Evolutionary conservation across 2,888 invertebrate genomes (phyloP).

Genomic region (Chesias legatella): DNA sequence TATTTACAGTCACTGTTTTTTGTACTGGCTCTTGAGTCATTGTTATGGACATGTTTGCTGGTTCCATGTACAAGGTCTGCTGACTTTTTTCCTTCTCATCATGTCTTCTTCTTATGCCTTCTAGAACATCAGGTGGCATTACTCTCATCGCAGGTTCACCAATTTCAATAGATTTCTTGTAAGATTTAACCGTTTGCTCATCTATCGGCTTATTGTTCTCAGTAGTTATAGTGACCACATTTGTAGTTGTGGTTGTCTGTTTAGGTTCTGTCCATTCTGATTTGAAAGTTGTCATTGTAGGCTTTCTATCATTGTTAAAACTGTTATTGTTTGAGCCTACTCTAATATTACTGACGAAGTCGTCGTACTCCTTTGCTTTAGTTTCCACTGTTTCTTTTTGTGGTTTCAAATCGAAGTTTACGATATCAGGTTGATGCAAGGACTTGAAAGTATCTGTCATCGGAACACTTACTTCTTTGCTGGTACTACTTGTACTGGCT

Average conservation of each 20-base stretch:
- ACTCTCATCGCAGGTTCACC: constrained; percentile 61
- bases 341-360: constrained; percentile 73
- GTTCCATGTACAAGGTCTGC: constrained; percentile 67
- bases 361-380: constrained; percentile 62
- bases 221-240: constrained; percentile 70
- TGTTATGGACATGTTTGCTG: constrained; percentile 64
- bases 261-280: constrained; percentile 62
- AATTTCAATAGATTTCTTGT: constrained; percentile 76
- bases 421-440: constrained; percentile 74
- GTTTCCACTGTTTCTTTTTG: constrained; percentile 39
- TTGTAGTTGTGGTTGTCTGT: constrained; percentile 46
- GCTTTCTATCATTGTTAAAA: constrained; percentile 57
- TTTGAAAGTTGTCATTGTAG: constrained; percentile 46
- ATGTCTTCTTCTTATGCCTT: constrained; percentile 59
- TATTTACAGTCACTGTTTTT: constrained; percentile 74
- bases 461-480: constrained; percentile 47
- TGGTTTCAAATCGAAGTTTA: constrained; percentile 70
- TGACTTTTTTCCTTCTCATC: constrained; percentile 56
- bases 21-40: constrained; percentile 75
- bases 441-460: constrained; percentile 69
- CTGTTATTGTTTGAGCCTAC: constrained; percentile 73
- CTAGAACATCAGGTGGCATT: constrained; percentile 70
- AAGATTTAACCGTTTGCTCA: constrained; percentile 55
- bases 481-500: constrained; percentile 52
- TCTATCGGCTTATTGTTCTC: constrained; percentile 58